Base-by-base conservation (phyloP, 2,888 invertebrate genomes). In the Alviniconcha strummeri region DNA sequence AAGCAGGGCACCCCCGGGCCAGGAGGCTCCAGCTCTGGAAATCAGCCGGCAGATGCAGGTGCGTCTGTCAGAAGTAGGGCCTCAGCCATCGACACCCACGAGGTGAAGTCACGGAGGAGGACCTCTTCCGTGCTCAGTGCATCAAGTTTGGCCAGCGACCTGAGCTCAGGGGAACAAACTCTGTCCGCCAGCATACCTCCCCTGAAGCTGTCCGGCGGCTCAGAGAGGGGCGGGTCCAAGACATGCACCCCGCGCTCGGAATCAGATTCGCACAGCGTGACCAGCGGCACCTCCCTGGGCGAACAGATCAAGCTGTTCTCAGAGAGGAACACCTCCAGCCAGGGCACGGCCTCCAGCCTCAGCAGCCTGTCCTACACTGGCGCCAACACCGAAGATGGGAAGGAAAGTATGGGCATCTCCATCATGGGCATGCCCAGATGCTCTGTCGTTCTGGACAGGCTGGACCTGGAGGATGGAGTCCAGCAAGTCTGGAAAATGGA, bases 361-460 rank as follows among this genome's bases (percentile, higher is more conserved):
- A 13, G 60, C 13, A 52, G 57, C 52, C 5, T 56, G 55, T 72
- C 72, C 8, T 19, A n/a, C n/a, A 55, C 54, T 4, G 56, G 57
- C 56, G n/a, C 69, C 69, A 57, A 15, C 57, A 9, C 5, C 52
- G 74, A 54, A 36, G 67, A 78, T 4, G 56, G 57, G 5, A 77
- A n/a, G 5, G 13, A 55, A 5, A 13, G 4, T 5, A n/a, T 7
- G 7, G 17, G 19, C 67, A 11, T 64, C 11, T 56, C 69, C 17
- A 11, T 55, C 9, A 7, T 17, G 13, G 56, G 19, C 8, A 76
- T 76, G 76, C 67, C 76, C 11, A 57, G 67, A 19, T 88, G 88
- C 56, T 86, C 82, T 56, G 85, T 87, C 3, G 81, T 83, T 11
- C 54, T 89, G 60, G 85, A 88, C 36, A 86, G 85, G 79, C 82